These are phyloP conservation scores for Charaxes varanes DNA, from an alignment of 1,140 invertebrate genomes.

Conservation along the genomic window DNA sequence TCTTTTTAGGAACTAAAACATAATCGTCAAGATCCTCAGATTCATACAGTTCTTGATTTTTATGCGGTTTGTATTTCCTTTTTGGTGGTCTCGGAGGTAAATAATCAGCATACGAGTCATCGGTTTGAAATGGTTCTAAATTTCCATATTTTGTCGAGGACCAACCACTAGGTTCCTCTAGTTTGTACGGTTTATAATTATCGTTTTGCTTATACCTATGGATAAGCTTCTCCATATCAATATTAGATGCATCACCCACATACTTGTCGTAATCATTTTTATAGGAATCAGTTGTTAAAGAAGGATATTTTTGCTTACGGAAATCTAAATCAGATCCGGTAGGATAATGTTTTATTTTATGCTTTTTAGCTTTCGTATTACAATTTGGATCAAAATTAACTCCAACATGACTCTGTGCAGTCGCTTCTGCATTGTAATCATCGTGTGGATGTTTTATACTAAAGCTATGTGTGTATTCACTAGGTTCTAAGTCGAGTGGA, in stretches of 20 bases:
- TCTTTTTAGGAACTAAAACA: conserved; percentile 58
- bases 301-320: conserved; percentile 46
- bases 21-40: conserved; percentile 52
- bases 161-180: conserved; percentile 34
- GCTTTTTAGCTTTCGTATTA: conserved; percentile 55
- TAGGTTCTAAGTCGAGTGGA: conserved; percentile 44
- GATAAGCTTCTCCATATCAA: conserved; percentile 39
- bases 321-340: conserved; percentile 38
- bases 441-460: conserved; percentile 54
- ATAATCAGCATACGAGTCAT: conserved; percentile 45
- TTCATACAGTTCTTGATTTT: conserved; percentile 35
- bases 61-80: conserved; percentile 50
- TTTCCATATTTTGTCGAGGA: conserved; percentile 40
- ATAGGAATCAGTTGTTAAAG: conserved; percentile 28
- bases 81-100: conserved; percentile 41
- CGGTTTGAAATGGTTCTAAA: conserved; percentile 30
- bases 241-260: conserved; percentile 33
- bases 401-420: conserved; percentile 46
- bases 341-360: conserved; percentile 35
- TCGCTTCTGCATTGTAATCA: conserved; percentile 32
- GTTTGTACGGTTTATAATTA: conserved; percentile 32
- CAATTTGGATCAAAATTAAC: conserved; percentile 51
- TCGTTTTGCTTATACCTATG: conserved; percentile 29
- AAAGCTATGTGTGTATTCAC: conserved; percentile 56
- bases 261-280: conserved; percentile 48